phyloP scores from a whole-genome alignment of 2,888 invertebrate species.

The Tineola bisselliella region DNA sequence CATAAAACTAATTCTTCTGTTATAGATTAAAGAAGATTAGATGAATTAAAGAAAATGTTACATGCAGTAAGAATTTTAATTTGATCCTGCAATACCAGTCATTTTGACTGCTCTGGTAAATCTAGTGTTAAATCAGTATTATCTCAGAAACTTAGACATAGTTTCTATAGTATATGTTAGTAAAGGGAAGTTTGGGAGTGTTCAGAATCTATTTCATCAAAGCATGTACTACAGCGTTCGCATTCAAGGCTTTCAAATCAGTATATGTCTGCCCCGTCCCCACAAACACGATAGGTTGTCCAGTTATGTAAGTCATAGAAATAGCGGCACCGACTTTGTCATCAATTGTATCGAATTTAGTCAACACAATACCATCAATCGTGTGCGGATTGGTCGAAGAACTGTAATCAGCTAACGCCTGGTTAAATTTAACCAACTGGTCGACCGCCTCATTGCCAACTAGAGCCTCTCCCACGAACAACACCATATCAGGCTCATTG shows the following conservation, averaged over 20 bases:
- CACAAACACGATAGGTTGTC: constrained; percentile 98
- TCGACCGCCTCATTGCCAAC: constrained; percentile 99
- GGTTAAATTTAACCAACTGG: constrained; percentile 98
- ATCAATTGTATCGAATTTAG: constrained; percentile 99
- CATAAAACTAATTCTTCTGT: no score
- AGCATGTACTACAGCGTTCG: constrained; percentile 94
- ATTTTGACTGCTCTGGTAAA: no score
- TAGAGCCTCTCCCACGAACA: constrained; percentile 99
- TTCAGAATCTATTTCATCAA: constrained; percentile 81
- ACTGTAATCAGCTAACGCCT: constrained; percentile 93
- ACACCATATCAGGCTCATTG: constrained; percentile 95
- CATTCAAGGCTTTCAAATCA: constrained; percentile 95
- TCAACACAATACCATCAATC: constrained; percentile 98
- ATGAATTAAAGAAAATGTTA: no score
- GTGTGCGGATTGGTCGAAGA: constrained; percentile 83
- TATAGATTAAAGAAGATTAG: no score
- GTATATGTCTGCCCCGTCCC: constrained; percentile 99
- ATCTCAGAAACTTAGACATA: no score
- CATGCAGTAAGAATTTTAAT: no score
- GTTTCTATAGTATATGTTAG: no score
- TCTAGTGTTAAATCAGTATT: no score
- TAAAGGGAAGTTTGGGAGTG: no score
- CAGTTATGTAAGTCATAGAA: constrained; percentile 99
- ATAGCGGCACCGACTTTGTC: constrained; percentile 99
- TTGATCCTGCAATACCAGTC: no score